phyloP scores from a whole-genome alignment of 2,888 invertebrate genomes.

The Agrotis puta region DNA sequence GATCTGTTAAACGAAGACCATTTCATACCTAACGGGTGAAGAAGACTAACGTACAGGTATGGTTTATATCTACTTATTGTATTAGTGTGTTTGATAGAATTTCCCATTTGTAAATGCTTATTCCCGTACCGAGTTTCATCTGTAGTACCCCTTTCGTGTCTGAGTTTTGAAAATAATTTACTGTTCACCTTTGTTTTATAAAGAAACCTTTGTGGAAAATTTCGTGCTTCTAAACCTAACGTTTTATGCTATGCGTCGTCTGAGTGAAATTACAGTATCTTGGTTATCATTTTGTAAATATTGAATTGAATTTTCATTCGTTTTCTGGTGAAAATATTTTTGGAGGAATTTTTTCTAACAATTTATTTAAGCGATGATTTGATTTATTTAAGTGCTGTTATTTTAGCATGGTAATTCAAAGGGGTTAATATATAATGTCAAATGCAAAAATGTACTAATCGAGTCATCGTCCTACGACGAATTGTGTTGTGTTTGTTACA shows the following conservation, averaged over 20 bases:
- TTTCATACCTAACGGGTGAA: slow-evolving; percentile 24
- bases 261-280: not conserved
- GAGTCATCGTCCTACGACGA: not conserved
- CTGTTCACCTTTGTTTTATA: too few relatives aligned
- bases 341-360: not conserved
- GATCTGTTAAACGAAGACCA: slow-evolving; percentile 9
- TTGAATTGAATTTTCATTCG: not conserved
- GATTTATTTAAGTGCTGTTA: not conserved
- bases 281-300: not conserved
- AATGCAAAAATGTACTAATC: not conserved
- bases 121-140: too few relatives aligned
- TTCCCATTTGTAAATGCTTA: not conserved
- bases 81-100: not conserved
- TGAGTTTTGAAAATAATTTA: too few relatives aligned
- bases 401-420: too few relatives aligned
- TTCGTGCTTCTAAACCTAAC: too few relatives aligned
- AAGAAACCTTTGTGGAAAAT: too few relatives aligned
- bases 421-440: too few relatives aligned
- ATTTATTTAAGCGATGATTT: too few relatives aligned
- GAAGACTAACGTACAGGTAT: slow-evolving; percentile 46
- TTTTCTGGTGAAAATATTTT: not conserved
- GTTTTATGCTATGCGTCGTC: too few relatives aligned
- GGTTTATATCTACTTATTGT: not conserved
- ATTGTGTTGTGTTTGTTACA: too few relatives aligned
- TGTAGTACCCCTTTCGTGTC: too few relatives aligned